Evolutionary conservation across 2,113 vertebrate species (phyloP).

Genomic region (Antennarius striatus): DNA sequence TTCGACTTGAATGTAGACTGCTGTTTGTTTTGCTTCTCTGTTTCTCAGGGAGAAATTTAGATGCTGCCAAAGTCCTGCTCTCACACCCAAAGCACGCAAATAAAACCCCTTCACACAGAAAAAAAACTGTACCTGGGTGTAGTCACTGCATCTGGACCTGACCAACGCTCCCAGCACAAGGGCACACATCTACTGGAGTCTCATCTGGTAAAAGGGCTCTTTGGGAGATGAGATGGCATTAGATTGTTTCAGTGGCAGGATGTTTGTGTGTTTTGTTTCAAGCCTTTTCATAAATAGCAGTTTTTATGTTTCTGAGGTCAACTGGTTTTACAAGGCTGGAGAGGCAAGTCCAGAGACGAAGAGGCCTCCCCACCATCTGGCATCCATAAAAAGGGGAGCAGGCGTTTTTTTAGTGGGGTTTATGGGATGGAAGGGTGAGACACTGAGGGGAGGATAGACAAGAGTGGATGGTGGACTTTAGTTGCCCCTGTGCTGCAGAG

Average conservation of each 20-base stretch:
- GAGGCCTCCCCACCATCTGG: conserved; percentile 80
- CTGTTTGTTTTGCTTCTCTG: conserved; percentile 75
- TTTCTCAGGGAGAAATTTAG: conserved; percentile 73
- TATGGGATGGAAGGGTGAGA: conserved; percentile 77
- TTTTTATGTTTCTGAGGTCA: conserved; percentile 78
- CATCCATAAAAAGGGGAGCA: conserved; percentile 79
- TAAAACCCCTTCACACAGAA: conserved; percentile 58
- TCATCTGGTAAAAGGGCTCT: conserved; percentile 73
- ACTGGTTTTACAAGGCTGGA: conserved; percentile 80
- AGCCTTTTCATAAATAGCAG: conserved; percentile 77
- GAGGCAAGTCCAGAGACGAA: conserved; percentile 81
- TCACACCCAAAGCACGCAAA: conserved; percentile 74
- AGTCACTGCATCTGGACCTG: conserved; percentile 65
- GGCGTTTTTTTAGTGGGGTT: conserved; percentile 76
- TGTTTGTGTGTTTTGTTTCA: conserved; percentile 78
- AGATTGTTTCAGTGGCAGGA: conserved; percentile 72
- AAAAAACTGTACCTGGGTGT: conserved; percentile 67
- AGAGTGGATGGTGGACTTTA: conserved; percentile 76
- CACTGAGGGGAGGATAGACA: conserved; percentile 65
- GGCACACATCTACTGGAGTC: conserved; percentile 29
- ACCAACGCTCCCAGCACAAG: conserved; percentile 22
- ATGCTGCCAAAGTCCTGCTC: conserved; percentile 69
- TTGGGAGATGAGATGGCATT: conserved; percentile 70
- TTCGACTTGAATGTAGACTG: conserved; percentile 69
- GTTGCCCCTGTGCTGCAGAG: conserved; percentile 76